These are phyloP conservation scores for Hydriomena furcata DNA, from an alignment of 2,888 invertebrate genomes.

Conservation along the genomic window DNA sequence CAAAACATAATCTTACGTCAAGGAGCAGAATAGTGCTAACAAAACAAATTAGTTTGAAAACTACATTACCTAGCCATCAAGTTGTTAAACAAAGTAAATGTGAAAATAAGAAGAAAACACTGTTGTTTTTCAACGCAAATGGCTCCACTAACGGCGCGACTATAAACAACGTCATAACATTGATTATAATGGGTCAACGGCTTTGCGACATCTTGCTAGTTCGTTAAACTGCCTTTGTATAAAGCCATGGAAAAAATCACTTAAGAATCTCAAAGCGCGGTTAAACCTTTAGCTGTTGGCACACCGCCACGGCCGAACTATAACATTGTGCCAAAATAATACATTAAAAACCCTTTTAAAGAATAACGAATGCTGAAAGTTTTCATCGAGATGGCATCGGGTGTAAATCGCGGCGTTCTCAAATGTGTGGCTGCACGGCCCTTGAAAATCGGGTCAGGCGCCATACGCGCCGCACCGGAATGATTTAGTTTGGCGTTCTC, in stretches of 20 bases:
- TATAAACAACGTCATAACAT: constrained; percentile 67
- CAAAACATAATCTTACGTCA: constrained; percentile 24
- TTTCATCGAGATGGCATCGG: constrained; percentile 50
- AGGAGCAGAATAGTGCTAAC: constrained; percentile 26
- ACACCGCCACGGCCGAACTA: constrained; percentile 59
- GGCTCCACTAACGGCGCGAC: constrained; percentile 51
- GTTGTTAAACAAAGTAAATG: constrained; percentile 38
- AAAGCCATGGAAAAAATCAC: constrained; percentile 72
- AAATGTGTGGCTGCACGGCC: constrained; percentile 49
- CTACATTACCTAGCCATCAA: constrained; percentile 42
- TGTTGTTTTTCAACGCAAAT: constrained; percentile 49
- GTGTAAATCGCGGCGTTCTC: constrained; percentile 49
- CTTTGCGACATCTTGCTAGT: constrained; percentile 72
- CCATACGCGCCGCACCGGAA: constrained; percentile 53
- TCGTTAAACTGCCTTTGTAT: constrained; percentile 68
- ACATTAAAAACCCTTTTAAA: constrained; percentile 72
- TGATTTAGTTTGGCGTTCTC: constrained; percentile 71
- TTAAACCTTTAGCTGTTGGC: constrained; percentile 76
- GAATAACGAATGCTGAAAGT: constrained; percentile 65
- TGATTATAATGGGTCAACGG: constrained; percentile 71
- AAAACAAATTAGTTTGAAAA: constrained; percentile 36
- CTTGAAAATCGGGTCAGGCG: constrained; percentile 68
- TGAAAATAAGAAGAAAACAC: constrained; percentile 45
- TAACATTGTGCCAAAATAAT: constrained; percentile 77
- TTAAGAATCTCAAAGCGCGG: constrained; percentile 68